Conservation (phyloP, 2,113 vertebrate genomes). For the Lophura nycthemera region DNA sequence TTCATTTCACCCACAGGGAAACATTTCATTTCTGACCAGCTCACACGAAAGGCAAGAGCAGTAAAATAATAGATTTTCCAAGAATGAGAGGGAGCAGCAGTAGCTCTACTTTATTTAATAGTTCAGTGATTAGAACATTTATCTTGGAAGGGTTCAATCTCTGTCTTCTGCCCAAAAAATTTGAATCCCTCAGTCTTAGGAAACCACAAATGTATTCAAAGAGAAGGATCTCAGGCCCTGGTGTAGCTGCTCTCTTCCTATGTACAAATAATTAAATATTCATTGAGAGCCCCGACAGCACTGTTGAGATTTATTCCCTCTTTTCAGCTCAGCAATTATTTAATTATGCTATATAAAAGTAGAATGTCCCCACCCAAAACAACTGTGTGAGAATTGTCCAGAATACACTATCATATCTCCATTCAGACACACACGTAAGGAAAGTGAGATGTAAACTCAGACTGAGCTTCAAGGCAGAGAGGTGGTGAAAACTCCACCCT, state of each 20-base stretch:
- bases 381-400: rapidly evolving
- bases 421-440: background rate
- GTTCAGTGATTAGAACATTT: background rate
- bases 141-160: background rate
- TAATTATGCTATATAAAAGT: background rate
- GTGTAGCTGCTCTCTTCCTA: background rate
- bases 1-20: background rate
- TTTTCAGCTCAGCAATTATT: background rate
- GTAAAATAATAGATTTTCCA: background rate
- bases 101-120: background rate
- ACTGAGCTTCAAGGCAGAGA: background rate
- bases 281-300: background rate
- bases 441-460: background rate
- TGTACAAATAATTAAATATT: background rate
- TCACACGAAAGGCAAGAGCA: background rate
- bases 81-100: background rate
- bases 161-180: background rate
- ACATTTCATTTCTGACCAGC: background rate
- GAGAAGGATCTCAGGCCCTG: background rate
- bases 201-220: background rate
- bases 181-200: background rate
- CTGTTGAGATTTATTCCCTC: background rate
- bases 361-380: background rate
- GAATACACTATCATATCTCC: rapidly evolving
- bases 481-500: background rate